These are phyloP conservation scores for Anthoptus insignis DNA, from an alignment of 2,888 invertebrate genomes.

Conservation along the genomic window DNA sequence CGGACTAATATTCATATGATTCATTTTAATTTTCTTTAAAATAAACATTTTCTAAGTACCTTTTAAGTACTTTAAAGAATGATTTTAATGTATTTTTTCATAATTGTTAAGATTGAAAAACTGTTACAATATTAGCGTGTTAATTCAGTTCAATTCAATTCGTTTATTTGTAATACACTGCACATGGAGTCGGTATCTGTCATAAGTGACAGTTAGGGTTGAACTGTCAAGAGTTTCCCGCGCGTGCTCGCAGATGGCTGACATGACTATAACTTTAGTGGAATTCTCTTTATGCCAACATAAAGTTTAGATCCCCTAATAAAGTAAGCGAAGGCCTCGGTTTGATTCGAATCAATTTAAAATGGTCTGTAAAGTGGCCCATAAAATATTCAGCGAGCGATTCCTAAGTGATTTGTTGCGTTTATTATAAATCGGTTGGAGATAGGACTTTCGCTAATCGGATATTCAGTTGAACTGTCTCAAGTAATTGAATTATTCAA, in stretches of 20 bases:
- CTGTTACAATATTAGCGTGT: too few relatives aligned
- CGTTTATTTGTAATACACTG: too few relatives aligned
- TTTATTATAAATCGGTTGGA: neutral
- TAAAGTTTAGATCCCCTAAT: neutral
- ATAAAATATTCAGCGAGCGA: constrained; percentile 3
- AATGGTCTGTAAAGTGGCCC: neutral
- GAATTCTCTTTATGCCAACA: neutral
- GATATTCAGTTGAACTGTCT: neutral
- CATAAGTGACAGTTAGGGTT: too few relatives aligned
- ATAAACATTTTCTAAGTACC: too few relatives aligned
- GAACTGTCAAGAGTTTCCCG: neutral
- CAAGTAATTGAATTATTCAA: neutral
- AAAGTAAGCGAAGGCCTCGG: neutral
- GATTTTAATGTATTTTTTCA: too few relatives aligned
- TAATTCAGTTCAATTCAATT: too few relatives aligned
- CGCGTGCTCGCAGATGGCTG: too few relatives aligned
- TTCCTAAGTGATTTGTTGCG: neutral
- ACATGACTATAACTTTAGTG: neutral
- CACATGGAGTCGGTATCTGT: too few relatives aligned
- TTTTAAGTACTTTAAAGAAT: too few relatives aligned
- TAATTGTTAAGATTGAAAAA: too few relatives aligned
- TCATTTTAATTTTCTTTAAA: too few relatives aligned
- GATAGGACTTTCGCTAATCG: neutral
- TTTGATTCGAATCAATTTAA: neutral
- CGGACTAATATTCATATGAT: too few relatives aligned